These are phyloP conservation scores for Agrochola lychnidis DNA, from an alignment of 2,888 invertebrate species.

Conservation along the genomic window DNA sequence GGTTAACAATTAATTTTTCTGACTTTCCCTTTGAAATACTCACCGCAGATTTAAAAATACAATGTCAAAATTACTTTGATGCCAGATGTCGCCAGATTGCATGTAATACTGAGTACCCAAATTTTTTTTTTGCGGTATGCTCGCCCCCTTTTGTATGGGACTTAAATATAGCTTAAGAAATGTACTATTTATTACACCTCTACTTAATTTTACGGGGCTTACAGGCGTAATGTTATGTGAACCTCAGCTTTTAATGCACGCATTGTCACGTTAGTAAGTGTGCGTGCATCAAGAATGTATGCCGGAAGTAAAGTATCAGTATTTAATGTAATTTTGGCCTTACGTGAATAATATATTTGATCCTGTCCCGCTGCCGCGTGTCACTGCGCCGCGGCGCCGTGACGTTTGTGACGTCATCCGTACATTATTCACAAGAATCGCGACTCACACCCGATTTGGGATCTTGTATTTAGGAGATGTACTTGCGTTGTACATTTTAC, in stretches of 20 bases:
- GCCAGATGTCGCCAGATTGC: neutral
- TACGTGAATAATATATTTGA: conserved; percentile 49
- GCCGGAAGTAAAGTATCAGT: conserved; percentile 8
- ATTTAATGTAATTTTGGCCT: conserved; percentile 15
- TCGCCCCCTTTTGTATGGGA: neutral
- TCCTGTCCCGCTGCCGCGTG: conserved; percentile 20
- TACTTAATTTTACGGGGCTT: accelerated
- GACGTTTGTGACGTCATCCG: conserved; percentile 28
- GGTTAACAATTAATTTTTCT: neutral
- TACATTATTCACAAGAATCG: conserved; percentile 44
- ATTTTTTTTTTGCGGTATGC: neutral
- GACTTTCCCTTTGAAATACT: no score
- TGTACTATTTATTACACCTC: neutral
- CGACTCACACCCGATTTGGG: conserved; percentile 25
- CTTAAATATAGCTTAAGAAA: neutral
- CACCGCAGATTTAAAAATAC: neutral
- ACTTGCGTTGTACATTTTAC: conserved; percentile 18
- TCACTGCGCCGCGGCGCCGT: conserved; percentile 20
- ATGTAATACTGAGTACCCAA: neutral
- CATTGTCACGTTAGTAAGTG: neutral
- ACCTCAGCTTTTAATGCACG: neutral
- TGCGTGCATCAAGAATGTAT: neutral
- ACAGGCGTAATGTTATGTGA: no score
- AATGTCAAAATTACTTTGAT: neutral
- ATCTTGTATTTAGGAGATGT: conserved; percentile 7